Conservation (phyloP, 2,113 vertebrate species). For the Solea solea region DNA sequence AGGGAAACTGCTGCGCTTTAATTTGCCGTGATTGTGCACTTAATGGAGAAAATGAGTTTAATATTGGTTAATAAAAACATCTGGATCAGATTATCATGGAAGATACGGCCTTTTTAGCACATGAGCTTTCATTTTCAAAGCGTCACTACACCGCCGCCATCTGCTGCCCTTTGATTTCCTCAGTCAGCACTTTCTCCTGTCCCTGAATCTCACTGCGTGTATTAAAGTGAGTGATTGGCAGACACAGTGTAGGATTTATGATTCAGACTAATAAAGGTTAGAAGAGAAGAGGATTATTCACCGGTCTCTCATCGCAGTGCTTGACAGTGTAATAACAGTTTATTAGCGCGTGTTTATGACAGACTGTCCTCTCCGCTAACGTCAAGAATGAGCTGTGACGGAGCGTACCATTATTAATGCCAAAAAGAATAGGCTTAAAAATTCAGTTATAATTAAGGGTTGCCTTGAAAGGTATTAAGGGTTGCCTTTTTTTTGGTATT, state of each 20-base stretch:
- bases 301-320: conserved; percentile 2
- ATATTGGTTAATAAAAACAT: too few relatives aligned
- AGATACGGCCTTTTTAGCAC: not conserved
- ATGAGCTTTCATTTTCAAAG: conserved; percentile 51
- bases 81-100: too few relatives aligned
- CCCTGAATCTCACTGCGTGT: conserved; percentile 38
- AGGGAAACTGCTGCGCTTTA: conserved; percentile 41
- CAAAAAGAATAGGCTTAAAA: not conserved
- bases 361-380: not conserved
- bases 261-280: conserved; percentile 20
- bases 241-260: conserved; percentile 7
- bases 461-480: too few relatives aligned
- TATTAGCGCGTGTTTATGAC: not conserved
- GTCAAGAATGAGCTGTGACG: not conserved
- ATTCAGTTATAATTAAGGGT: not conserved
- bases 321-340: conserved; percentile 6
- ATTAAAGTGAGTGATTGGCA: conserved; percentile 35
- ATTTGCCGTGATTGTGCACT: conserved; percentile 31
- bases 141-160: conserved; percentile 36
- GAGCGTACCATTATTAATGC: not conserved
- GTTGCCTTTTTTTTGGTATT: too few relatives aligned
- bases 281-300: conserved; percentile 17
- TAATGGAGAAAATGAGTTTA: not conserved
- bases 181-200: conserved; percentile 5
- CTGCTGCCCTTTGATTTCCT: conserved; percentile 47